Percentiles rank a stretch among this genome's conserved stretches.
Conservation (phyloP, 2,797 vertebrate genomes). For the Pogonophryne albipinna region DNA sequence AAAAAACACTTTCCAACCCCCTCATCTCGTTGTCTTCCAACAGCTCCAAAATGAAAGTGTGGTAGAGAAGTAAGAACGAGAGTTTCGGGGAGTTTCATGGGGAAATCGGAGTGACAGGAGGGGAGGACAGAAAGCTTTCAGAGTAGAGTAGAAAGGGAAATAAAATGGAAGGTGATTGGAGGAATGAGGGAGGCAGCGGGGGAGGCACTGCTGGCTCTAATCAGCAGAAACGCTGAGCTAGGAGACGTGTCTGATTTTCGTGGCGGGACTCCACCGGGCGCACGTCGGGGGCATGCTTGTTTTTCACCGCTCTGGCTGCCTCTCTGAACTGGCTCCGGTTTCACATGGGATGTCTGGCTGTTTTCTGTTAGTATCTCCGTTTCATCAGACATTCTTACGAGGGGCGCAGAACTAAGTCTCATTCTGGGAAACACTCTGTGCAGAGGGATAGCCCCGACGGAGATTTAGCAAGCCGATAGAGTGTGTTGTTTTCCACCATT, state of each 20-base stretch:
- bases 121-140: neutral
- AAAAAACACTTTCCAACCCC: conserved; percentile 13
- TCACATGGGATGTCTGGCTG: conserved; percentile 75
- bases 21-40: conserved; percentile 47
- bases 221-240: conserved; percentile 84
- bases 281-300: conserved; percentile 72
- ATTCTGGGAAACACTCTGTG: conserved; percentile 61
- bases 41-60: conserved; percentile 38
- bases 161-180: conserved; percentile 34
- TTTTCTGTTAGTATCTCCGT: conserved; percentile 76
- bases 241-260: conserved; percentile 73
- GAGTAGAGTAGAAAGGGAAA: neutral
- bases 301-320: conserved; percentile 59
- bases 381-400: conserved; percentile 74
- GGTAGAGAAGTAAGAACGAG: conserved; percentile 1
- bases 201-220: conserved; percentile 75
- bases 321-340: conserved; percentile 66
- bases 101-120: conserved; percentile 9
- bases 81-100: neutral
- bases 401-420: conserved; percentile 48
- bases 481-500: conserved; percentile 69
- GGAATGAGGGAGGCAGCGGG: conserved; percentile 41
- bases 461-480: conserved; percentile 72
- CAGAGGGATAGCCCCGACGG: conserved; percentile 46
- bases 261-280: conserved; percentile 73